phyloP scores from a whole-genome alignment of 2,888 invertebrate genomes.

The Ernsta delagoae region DNA sequence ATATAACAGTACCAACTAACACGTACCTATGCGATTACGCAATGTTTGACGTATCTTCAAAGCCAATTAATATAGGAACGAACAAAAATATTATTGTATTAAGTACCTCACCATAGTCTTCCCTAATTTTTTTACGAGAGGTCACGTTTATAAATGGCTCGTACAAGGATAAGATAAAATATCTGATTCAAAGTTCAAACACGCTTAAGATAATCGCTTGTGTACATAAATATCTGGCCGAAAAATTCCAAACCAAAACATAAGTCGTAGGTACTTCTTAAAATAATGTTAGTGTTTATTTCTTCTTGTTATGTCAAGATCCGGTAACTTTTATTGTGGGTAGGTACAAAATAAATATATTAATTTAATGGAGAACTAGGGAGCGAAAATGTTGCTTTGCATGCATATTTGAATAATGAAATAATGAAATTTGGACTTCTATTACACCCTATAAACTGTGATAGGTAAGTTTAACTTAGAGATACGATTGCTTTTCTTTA shows the following conservation, averaged over 20 bases:
- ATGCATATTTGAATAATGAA: too few species aligned
- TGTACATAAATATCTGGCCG: constrained; percentile 17
- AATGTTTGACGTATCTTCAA: not conserved
- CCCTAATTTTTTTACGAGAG: constrained; percentile 19
- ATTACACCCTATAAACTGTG: too few species aligned
- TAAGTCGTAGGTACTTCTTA: not conserved
- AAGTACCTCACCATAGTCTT: not conserved
- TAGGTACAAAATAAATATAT: too few species aligned
- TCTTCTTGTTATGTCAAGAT: not conserved
- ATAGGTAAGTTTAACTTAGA: too few species aligned
- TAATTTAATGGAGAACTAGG: too few species aligned
- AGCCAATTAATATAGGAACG: not conserved
- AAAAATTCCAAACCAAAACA: constrained; percentile 30
- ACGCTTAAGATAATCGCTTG: constrained; percentile 35
- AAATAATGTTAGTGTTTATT: constrained; percentile 12
- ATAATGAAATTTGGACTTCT: too few species aligned
- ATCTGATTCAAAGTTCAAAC: constrained; percentile 37
- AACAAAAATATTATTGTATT: constrained; percentile 5
- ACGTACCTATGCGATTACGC: not conserved
- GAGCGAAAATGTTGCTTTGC: too few species aligned
- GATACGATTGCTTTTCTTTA: too few species aligned
- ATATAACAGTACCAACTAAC: not conserved
- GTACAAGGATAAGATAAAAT: constrained; percentile 32
- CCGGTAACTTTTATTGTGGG: not conserved
- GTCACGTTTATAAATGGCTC: constrained; percentile 24